Evolutionary conservation across 1,140 invertebrate species (phyloP).

Genomic region (Charaxes varanes): DNA sequence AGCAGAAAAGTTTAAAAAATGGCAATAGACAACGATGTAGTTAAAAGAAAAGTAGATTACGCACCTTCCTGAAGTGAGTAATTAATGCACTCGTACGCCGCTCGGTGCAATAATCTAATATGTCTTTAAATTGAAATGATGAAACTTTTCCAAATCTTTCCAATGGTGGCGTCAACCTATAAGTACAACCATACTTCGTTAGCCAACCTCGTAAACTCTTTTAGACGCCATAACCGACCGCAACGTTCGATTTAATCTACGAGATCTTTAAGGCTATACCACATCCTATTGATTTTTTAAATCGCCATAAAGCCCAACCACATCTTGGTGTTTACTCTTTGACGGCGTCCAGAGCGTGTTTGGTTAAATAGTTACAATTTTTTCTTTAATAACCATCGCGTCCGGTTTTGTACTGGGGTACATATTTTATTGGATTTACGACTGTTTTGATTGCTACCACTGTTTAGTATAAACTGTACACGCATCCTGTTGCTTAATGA

Average conservation of each 20-base stretch:
- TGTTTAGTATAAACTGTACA: constrained; percentile 69
- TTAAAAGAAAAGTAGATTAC: background rate
- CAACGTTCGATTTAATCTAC: constrained; percentile 28
- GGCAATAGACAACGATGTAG: no score
- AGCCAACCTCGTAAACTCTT: constrained; percentile 25
- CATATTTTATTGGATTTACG: constrained; percentile 66
- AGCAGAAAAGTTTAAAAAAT: no score
- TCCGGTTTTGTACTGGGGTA: constrained; percentile 48
- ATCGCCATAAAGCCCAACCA: constrained; percentile 43
- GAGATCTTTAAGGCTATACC: constrained; percentile 30
- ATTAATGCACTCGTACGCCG: background rate
- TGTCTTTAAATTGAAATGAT: constrained; percentile 10
- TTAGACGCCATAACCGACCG: constrained; percentile 25
- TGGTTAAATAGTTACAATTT: constrained; percentile 50
- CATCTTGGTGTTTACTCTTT: constrained; percentile 39
- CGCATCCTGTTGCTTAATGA: constrained; percentile 52
- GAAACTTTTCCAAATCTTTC: constrained; percentile 11
- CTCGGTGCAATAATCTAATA: constrained; percentile 9
- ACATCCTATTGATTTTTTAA: constrained; percentile 55
- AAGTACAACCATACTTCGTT: constrained; percentile 19
- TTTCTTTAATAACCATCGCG: constrained; percentile 56
- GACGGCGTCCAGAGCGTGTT: constrained; percentile 42
- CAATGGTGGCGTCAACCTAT: constrained; percentile 16
- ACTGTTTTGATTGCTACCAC: constrained; percentile 64
- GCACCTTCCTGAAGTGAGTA: no score